Evolutionary conservation across 2,113 vertebrate species (phyloP).

Genomic region (Daboia siamensis): DNA sequence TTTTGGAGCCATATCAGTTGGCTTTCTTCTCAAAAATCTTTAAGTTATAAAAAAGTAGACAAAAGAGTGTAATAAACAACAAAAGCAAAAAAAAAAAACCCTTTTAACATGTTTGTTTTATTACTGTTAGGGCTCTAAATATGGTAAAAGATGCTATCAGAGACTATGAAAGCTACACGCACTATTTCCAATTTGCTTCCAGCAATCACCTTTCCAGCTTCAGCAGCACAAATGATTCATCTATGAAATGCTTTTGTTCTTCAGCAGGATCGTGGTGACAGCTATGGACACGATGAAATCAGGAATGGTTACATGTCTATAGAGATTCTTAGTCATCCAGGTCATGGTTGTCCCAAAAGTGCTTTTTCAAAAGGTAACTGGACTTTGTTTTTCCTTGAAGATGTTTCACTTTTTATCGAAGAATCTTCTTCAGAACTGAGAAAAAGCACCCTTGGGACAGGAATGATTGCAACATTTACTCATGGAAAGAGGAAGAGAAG

Average conservation of each 20-base stretch:
- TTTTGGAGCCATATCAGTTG: background rate
- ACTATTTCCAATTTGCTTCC: background rate
- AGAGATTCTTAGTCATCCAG: background rate
- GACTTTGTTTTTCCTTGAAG: background rate
- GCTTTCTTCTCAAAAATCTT: background rate
- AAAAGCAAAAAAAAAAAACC: background rate
- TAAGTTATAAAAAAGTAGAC: background rate
- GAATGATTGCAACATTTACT: background rate
- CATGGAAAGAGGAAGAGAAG: background rate
- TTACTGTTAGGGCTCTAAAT: background rate
- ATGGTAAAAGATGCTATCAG: background rate
- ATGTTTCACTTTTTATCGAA: background rate
- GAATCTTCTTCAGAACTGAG: background rate
- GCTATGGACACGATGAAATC: background rate
- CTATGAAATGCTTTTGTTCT: background rate
- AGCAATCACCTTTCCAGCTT: background rate
- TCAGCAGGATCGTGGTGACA: background rate
- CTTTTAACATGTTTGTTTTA: background rate
- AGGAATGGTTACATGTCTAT: background rate
- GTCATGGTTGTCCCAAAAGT: background rate
- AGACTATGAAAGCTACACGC: background rate
- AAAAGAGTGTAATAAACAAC: background rate
- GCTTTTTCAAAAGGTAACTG: background rate
- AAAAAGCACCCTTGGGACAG: background rate
- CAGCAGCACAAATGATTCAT: background rate